A percentile compares a stretch with the other conserved stretches of the same genome.
phyloP scores from a whole-genome alignment of 2,797 vertebrate species.

The Steatocranus sp. region DNA sequence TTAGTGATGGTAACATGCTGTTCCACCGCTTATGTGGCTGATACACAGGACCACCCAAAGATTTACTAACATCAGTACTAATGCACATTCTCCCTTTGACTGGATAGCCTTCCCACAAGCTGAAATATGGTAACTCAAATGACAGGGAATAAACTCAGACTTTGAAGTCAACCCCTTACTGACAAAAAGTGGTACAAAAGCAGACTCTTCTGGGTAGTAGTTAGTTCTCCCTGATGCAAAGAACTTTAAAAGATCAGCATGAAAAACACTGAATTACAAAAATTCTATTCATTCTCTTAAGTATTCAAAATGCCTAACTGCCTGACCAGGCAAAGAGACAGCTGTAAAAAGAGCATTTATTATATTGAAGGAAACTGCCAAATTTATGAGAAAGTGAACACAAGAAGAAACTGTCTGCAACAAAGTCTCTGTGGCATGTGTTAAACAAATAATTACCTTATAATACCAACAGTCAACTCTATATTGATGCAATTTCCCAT shows the following conservation, averaged over 20 bases:
- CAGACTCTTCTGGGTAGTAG: neutral
- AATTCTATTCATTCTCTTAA: neutral
- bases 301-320: neutral
- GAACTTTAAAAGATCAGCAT: neutral
- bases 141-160: neutral
- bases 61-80: slow-evolving; percentile 14
- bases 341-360: rapidly evolving
- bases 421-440: neutral
- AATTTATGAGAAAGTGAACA: neutral
- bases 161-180: slow-evolving; percentile 8
- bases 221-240: neutral
- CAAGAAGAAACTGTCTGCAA: neutral
- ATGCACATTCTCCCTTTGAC: neutral
- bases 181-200: neutral
- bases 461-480: neutral
- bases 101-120: neutral
- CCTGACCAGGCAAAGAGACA: neutral
- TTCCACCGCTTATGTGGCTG: slow-evolving; percentile 10
- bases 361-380: neutral
- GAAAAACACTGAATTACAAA: neutral
- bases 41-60: slow-evolving; percentile 47
- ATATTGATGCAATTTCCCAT: neutral
- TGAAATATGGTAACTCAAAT: slow-evolving; percentile 11
- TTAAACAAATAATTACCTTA: neutral
- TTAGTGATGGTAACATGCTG: slow-evolving; percentile 12